These are phyloP conservation scores for Columba livia DNA, from an alignment of 2,113 vertebrate genomes.

Conservation along the genomic window DNA sequence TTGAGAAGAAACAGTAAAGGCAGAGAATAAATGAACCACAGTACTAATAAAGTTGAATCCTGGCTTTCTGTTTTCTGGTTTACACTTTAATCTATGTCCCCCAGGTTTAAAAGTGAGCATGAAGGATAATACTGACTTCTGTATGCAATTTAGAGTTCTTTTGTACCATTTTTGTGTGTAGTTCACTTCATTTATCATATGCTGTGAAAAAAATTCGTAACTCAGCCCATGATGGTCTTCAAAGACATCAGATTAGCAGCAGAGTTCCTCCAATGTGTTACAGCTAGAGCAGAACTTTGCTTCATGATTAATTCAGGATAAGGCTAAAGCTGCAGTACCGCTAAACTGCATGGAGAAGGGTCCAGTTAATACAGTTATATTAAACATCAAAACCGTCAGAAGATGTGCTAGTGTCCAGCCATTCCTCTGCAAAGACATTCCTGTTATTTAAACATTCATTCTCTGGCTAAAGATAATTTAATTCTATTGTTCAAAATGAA, in stretches of 20 bases:
- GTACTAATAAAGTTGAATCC: not conserved
- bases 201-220: not conserved
- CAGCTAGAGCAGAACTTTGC: not conserved
- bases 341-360: not conserved
- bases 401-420: not conserved
- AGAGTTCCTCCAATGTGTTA: not conserved
- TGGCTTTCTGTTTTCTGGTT: not conserved
- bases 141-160: not conserved
- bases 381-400: not conserved
- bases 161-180: not conserved
- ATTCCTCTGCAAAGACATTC: not conserved
- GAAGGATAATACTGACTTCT: not conserved
- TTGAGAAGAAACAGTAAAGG: not conserved
- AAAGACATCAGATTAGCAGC: not conserved
- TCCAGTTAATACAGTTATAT: not conserved
- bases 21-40: not conserved
- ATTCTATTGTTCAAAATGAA: not conserved
- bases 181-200: not conserved
- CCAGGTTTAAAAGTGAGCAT: not conserved
- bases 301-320: not conserved
- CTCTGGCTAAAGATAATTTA: not conserved
- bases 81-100: not conserved
- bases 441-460: not conserved
- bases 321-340: not conserved
- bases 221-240: not conserved